Conservation (phyloP, 2,888 invertebrate genomes). For the Rotaria macrura region DNA sequence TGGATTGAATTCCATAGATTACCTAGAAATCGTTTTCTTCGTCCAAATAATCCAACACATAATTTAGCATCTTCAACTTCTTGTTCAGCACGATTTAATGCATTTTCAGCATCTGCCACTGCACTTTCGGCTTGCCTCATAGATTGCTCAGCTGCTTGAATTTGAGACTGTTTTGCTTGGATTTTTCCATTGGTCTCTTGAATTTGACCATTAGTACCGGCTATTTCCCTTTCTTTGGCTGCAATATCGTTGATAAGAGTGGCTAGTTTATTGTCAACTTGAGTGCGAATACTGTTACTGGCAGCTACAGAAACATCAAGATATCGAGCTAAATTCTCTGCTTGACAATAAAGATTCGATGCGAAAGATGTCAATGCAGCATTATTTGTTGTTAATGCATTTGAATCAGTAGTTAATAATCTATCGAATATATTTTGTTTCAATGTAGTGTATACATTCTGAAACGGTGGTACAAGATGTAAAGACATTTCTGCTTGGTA, state of each 20-base stretch:
- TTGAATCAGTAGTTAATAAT: not conserved
- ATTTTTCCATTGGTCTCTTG: not conserved
- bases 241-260: not conserved
- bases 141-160: not conserved
- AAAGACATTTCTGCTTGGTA: not conserved
- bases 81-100: not conserved
- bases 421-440: not conserved
- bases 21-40: slow-evolving; percentile 12
- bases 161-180: not conserved
- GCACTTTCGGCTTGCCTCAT: not conserved
- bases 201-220: not conserved
- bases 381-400: not conserved
- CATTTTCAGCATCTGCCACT: not conserved
- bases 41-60: not conserved
- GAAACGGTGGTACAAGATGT: slow-evolving; percentile 4
- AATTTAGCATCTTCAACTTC: not conserved
- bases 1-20: not conserved
- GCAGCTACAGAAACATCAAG: not conserved
- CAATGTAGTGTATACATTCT: not conserved
- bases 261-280: not conserved
- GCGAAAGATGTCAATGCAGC: not conserved
- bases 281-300: not conserved
- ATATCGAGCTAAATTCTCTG: not conserved
- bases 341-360: not conserved
- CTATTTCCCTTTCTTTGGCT: not conserved